Evolutionary conservation across 2,888 invertebrate species (phyloP).

Genomic region (Arrhopalites spinosus): DNA sequence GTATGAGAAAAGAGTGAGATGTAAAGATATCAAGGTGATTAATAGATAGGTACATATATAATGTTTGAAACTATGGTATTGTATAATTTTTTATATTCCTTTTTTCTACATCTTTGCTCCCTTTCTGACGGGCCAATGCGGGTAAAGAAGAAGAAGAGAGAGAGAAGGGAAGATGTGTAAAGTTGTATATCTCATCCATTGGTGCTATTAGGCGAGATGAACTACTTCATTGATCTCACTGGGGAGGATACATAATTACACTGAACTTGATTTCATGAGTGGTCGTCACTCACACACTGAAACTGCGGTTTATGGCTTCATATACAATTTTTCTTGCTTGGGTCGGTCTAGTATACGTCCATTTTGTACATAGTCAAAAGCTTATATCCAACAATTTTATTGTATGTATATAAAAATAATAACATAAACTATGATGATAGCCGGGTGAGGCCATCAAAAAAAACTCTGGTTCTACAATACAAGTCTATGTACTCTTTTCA

Average conservation of each 20-base stretch:
- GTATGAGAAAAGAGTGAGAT: constrained; percentile 21
- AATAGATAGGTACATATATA: background rate
- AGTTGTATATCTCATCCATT: constrained; percentile 8
- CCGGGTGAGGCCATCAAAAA: constrained; percentile 24
- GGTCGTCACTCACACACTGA: constrained; percentile 36
- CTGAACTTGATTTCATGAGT: constrained; percentile 35
- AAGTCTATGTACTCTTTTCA: background rate
- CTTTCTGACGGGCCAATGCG: background rate
- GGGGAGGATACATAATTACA: constrained; percentile 35
- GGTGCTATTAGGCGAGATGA: constrained; percentile 31
- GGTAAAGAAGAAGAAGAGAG: background rate
- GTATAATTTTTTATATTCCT: background rate
- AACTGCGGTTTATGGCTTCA: constrained; percentile 35
- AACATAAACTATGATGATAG: constrained; percentile 25
- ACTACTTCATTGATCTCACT: constrained; percentile 38
- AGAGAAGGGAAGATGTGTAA: background rate
- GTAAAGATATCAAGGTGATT: constrained; percentile 21
- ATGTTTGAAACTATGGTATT: background rate
- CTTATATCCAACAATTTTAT: too few relatives aligned
- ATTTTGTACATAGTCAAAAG: too few relatives aligned
- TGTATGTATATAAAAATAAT: constrained; percentile 14
- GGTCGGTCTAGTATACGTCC: background rate
- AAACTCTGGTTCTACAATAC: background rate
- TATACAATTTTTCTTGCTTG: constrained; percentile 16
- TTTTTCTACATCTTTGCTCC: background rate